These are phyloP conservation scores for Mastomys natalensis DNA, from an alignment of 2,113 vertebrate genomes.

Conservation along the genomic window DNA sequence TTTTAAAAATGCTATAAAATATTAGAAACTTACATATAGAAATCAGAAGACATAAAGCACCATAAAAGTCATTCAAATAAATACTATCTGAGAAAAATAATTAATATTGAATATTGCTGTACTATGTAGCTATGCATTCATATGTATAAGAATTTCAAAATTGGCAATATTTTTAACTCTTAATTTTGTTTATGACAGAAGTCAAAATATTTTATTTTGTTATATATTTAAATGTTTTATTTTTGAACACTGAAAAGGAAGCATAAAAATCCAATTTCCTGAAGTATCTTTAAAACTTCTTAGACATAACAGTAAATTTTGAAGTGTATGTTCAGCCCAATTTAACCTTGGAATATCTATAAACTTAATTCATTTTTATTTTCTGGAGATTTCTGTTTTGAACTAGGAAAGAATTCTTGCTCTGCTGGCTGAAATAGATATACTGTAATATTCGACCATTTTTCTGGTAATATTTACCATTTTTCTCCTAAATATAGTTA, in stretches of 20 bases:
- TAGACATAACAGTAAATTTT: background rate
- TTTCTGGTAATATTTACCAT: background rate
- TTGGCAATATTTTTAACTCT: background rate
- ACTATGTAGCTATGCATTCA: background rate
- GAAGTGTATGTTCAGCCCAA: background rate
- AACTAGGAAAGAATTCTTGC: background rate
- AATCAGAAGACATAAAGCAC: background rate
- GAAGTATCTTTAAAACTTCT: constrained; percentile 9
- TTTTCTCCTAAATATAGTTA: background rate
- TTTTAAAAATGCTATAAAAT: background rate
- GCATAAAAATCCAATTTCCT: constrained; percentile 33
- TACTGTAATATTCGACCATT: constrained; percentile 22
- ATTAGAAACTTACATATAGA: background rate
- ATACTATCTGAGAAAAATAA: background rate
- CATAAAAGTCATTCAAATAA: background rate
- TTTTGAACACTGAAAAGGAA: constrained; percentile 22
- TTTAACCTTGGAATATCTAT: background rate
- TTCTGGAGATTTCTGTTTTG: constrained; percentile 41
- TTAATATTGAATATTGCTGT: constrained; percentile 8
- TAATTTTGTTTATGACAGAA: background rate
- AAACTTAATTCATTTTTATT: constrained; percentile 63
- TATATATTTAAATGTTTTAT: constrained; percentile 30
- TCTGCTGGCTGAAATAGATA: background rate
- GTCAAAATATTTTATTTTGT: constrained; percentile 5
- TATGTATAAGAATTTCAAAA: constrained; percentile 10